Evolutionary conservation across 2,113 vertebrate species (phyloP), one percentile per base, ranked within the genome.

Genomic region (Trachemys scripta): DNA sequence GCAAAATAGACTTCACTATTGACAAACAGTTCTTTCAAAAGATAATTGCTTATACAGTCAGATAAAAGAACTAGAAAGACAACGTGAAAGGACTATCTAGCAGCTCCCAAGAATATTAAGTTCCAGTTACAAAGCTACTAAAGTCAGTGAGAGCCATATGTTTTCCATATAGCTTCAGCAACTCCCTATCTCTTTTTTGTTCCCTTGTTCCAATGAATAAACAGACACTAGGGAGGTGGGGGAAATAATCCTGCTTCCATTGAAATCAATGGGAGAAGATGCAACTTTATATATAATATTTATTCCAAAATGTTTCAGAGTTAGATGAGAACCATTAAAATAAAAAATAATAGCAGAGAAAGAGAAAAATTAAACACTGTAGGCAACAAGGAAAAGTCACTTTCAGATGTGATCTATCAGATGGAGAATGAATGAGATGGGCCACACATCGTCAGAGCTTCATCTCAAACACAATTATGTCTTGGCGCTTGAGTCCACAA

Each of bases 51-150:
- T 62, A 79, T 80, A 56, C 1, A 49, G 47, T 13, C 5, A 84
- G 72, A 65, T 80, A 59, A 88, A 94, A 85, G 59, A 90, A 97
- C 42, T 45, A 84, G 92, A 19, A 91, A 91, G 80, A 3, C 69
- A 85, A 19, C 47, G 8, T 69, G 87, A 69, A 1, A 89, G 27
- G n/a, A 92, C 84, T 49, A 87, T 24, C 14, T 62, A 86, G 51
- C 51, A 90, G 38, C 89, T 90, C 90, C 90, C 54, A 85, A 78
- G 76, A 89, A 80, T 1, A n/a, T 13, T 53, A 81, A 85, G 83
- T 59, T 79, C 57, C 31, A 87, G 35, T 47, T 27, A 53, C 57
- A 85, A 29, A 0, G 0, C 87, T 85, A 59, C 69, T 54, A 80
- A 35, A 57, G 56, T 29, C 75, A 8, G 54, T 31, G 10, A 80